Percentiles rank a stretch among this genome's conserved stretches.
Conservation (phyloP, 2,113 vertebrate species). For the Hemibates koningsi region DNA sequence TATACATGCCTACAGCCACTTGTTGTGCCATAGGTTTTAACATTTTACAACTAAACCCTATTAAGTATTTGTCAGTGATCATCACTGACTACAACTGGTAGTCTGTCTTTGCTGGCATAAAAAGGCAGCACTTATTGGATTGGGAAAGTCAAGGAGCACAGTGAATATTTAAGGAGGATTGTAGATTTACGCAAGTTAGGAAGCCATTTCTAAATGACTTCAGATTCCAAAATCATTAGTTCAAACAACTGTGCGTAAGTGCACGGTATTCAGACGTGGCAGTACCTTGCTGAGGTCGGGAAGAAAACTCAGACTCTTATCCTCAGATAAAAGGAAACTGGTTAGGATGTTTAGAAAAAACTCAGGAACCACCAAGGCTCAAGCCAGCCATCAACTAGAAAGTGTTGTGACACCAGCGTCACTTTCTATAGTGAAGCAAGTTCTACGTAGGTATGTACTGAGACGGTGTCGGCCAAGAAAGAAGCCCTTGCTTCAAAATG, state of each 20-base stretch:
- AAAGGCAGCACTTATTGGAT: neutral
- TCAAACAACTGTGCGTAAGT: neutral
- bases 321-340: neutral
- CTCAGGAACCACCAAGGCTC: neutral
- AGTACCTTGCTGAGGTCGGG: neutral
- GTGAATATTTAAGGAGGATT: neutral
- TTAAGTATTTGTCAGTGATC: neutral
- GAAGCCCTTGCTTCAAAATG: neutral
- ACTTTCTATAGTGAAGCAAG: neutral
- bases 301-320: neutral
- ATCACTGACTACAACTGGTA: neutral
- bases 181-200: neutral
- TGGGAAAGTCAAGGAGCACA: neutral
- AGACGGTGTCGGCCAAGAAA: neutral
- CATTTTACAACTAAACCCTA: neutral
- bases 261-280: neutral
- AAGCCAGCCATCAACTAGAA: neutral
- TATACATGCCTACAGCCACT: neutral
- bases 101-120: neutral
- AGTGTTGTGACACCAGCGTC: neutral
- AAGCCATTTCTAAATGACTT: neutral
- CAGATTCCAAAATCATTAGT: neutral
- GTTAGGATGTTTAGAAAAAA: neutral
- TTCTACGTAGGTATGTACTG: neutral
- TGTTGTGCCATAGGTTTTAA: neutral